Evolutionary conservation across 2,888 invertebrate genomes (phyloP), one percentile per base, ranked within the genome.

Genomic region (Dasypolia templi): DNA sequence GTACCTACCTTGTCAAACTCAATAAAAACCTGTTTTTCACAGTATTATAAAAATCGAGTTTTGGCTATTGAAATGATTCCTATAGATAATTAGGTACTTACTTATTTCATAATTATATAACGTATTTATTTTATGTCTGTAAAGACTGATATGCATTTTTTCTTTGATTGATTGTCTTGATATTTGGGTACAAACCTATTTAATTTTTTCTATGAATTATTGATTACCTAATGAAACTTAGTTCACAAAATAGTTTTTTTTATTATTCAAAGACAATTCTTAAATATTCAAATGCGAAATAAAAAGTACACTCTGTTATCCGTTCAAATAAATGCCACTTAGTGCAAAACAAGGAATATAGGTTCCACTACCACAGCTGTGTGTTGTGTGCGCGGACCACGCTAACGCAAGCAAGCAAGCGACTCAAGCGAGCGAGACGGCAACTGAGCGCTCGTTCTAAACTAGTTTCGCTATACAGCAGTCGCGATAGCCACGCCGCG

Each of bases 381-480:
- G 22, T 42, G 29, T n/a, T 44, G 44, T 19, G 19, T 5, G 35
- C 32, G 44, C 11, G 32, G 32, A 7, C 19, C 29, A 44, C 22
- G 9, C 7, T 7, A 2, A 14, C 22, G 46, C 35, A 17, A 71
- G n/a, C n/a, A n/a, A n/a, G n/a, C n/a, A n/a, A n/a, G n/a, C n/a
- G n/a, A n/a, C n/a, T n/a, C n/a, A n/a, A n/a, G n/a, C n/a, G n/a
- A n/a, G 72, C 39, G 55, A 77, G 77, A 77, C 26, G 12, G 42
- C 56, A 22, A 53, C 53, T 49, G 61, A 49, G 32, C 39, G 39
- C 39, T 67, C 67, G 56, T 42, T 61, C 79, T 70, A 59, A 51
- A 61, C 39, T 32, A 55, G 79, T 62, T 78, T 78, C 70, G 79
- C 75, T 75, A 75, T 78, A 61, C 46, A 46, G 9, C 75, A 75